These are phyloP conservation scores for Menura novaehollandiae DNA, from an alignment of 2,113 vertebrate species.

Conservation along the genomic window DNA sequence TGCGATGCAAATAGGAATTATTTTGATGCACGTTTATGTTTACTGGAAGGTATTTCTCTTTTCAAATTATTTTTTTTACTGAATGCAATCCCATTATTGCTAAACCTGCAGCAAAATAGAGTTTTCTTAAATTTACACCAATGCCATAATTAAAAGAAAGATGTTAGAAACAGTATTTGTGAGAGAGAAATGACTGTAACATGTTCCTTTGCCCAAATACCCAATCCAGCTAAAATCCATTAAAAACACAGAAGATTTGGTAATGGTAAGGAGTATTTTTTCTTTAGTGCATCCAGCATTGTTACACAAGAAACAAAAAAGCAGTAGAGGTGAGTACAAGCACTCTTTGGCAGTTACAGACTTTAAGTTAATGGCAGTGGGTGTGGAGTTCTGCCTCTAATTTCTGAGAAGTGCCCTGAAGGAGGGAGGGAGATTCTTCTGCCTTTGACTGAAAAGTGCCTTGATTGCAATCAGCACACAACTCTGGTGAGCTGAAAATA, in stretches of 20 bases:
- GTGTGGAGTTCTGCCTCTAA: neutral
- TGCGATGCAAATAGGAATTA: conserved; percentile 30
- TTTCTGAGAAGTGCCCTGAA: neutral
- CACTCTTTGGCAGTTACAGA: neutral
- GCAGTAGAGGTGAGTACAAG: neutral
- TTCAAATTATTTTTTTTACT: neutral
- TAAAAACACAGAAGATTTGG: neutral
- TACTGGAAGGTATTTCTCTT: neutral
- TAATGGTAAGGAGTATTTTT: neutral
- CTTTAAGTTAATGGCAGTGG: neutral
- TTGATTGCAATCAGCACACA: neutral
- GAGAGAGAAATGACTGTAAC: neutral
- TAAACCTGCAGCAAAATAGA: neutral
- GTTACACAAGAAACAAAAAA: neutral
- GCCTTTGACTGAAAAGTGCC: neutral
- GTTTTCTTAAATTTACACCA: neutral
- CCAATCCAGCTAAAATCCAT: neutral
- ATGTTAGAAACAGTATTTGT: neutral
- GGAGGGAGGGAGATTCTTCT: neutral
- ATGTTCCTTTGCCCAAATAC: neutral
- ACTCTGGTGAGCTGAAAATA: neutral
- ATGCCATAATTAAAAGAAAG: neutral
- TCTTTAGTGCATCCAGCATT: neutral
- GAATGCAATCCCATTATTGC: neutral
- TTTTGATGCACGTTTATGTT: neutral